Evolutionary conservation across 2,113 vertebrate species (phyloP).

Genomic region (Cyanistes caeruleus): DNA sequence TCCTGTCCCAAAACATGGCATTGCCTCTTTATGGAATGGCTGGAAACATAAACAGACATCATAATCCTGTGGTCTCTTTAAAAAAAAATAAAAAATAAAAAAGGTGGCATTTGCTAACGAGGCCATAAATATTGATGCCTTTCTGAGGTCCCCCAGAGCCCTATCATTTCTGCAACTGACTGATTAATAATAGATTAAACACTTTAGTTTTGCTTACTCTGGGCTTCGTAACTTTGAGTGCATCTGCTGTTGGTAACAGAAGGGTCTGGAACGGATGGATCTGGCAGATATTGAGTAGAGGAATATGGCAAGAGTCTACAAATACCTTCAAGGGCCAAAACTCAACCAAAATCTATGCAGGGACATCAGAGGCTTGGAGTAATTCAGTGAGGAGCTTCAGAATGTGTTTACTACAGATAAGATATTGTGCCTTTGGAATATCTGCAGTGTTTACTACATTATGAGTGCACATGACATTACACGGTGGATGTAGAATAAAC

Average conservation of each 20-base stretch:
- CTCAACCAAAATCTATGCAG: neutral
- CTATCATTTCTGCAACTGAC: slow-evolving; percentile 77
- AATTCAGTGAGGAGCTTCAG: neutral
- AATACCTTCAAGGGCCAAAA: slow-evolving; percentile 37
- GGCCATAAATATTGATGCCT: slow-evolving; percentile 81
- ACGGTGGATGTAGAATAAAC: neutral
- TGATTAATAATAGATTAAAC: slow-evolving; percentile 88
- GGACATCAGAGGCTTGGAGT: neutral
- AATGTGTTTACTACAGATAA: slow-evolving; percentile 51
- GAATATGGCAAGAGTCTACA: slow-evolving; percentile 29
- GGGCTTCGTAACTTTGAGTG: slow-evolving; percentile 71
- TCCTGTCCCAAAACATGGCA: slow-evolving; percentile 58
- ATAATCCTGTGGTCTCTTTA: slow-evolving; percentile 27
- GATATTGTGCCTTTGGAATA: neutral
- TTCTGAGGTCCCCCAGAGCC: slow-evolving; percentile 69
- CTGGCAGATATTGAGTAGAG: slow-evolving; percentile 12
- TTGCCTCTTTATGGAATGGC: slow-evolving; percentile 45
- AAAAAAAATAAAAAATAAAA: slow-evolving; percentile 7
- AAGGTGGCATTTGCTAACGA: slow-evolving; percentile 70
- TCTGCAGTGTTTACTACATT: slow-evolving; percentile 8
- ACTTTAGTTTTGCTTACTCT: slow-evolving; percentile 79
- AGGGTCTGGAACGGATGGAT: slow-evolving; percentile 21
- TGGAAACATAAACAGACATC: slow-evolving; percentile 62
- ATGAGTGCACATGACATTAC: neutral
- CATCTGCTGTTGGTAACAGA: slow-evolving; percentile 64